Base-by-base conservation (phyloP, 1,140 invertebrate genomes). In the Diplogasteroides magnus region DNA sequence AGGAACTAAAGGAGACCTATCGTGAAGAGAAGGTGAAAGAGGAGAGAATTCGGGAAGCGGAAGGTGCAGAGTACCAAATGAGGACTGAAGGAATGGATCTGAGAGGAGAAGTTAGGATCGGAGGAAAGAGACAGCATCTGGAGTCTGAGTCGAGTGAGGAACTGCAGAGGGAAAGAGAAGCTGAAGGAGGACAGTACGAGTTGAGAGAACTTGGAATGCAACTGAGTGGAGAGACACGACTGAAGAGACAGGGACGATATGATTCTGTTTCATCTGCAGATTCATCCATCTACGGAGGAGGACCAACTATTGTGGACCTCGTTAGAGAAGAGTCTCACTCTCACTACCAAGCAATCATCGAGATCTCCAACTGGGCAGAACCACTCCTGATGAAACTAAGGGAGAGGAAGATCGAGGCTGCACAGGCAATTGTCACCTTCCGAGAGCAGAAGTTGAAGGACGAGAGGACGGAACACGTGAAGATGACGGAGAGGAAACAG, bases 241-340 rank as follows among this genome's bases (percentile, higher is more conserved):
- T 74, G 23, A 29, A 69, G 48, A 67, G 73, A 63, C 37, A 62
- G 56, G 57, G 65, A 32, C 28, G 69, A 48, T 37, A 37, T 14
- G 67, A 74, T 26, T 70, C 73, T 59, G 73, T 69, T 3, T 70
- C 73, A 57, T 67, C 65, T 25, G 70, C 73, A 27, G 73, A 74
- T 28, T 72, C 70, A 56, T 61, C 67, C 3, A 67, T 64, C 60
- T 37, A 56, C 31, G 66, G 66, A n/a, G 70, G 70, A 58, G 59
- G 67, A 68, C 73, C 73, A 25, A 74, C 73, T n/a, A 37, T 68
- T 37, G 73, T 74, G 28, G 69, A 68, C 26, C 72, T 74, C 6
- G 69, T 73, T 15, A 74, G 72, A 61, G 64, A 72, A 48, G 73
- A 74, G 37, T 74, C 72, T n/a, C 29, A 76, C 29, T 71, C 69